Evolutionary conservation across 2,797 vertebrate species (phyloP).

Genomic region (Danio jaintianensis): DNA sequence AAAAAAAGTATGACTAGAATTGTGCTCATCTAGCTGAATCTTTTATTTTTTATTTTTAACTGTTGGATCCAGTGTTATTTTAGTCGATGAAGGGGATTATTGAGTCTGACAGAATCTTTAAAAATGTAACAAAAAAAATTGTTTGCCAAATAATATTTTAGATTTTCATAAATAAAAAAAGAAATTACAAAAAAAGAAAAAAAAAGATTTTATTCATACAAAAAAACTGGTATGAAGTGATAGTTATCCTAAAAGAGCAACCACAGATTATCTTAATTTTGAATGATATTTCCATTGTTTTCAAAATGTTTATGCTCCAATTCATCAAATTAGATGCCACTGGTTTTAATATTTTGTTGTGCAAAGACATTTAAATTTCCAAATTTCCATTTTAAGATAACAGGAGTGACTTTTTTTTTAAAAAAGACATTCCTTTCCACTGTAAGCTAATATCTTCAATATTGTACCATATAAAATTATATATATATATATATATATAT

Average conservation of each 20-base stretch:
- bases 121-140: too few species aligned
- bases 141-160: too few species aligned
- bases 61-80: neutral
- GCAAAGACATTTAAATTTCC: neutral
- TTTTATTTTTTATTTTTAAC: neutral
- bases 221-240: neutral
- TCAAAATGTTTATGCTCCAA: neutral
- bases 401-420: conserved; percentile 38
- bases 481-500: too few species aligned
- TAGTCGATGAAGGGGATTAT: neutral
- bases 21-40: neutral
- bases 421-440: conserved; percentile 57
- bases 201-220: too few species aligned
- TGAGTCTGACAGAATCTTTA: too few species aligned
- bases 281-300: neutral
- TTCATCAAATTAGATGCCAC: too few species aligned
- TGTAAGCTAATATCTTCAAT: too few species aligned
- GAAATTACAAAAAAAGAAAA: too few species aligned
- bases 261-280: neutral
- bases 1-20: too few species aligned
- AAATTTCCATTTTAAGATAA: neutral
- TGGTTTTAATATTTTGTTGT: neutral
- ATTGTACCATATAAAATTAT: too few species aligned
- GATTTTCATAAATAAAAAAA: too few species aligned
- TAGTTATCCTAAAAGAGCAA: neutral